phyloP scores from a whole-genome alignment of 2,113 vertebrate genomes.

The Pipa parva region DNA sequence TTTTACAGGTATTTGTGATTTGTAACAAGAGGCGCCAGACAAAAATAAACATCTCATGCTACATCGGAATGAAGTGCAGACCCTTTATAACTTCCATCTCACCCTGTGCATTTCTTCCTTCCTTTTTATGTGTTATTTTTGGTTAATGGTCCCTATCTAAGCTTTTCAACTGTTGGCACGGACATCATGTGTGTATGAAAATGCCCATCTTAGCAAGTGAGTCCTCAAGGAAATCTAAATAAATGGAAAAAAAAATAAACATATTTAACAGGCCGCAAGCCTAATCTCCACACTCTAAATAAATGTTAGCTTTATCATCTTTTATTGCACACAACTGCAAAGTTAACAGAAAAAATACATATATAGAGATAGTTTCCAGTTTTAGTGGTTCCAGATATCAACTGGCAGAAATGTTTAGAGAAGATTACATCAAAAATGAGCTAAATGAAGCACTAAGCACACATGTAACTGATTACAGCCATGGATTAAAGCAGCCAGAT shows the following conservation, averaged over 20 bases:
- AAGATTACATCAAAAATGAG: not conserved
- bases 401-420: not conserved
- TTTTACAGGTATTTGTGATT: no score
- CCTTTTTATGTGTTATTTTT: conserved; percentile 34
- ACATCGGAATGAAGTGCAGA: not conserved
- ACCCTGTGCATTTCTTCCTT: conserved; percentile 16
- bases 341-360: conserved; percentile 1
- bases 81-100: not conserved
- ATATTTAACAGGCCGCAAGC: conserved; percentile 5
- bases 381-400: conserved; percentile 22
- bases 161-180: conserved; percentile 25
- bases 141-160: conserved; percentile 35
- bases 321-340: conserved; percentile 2
- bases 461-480: conserved; percentile 23
- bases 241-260: conserved; percentile 38
- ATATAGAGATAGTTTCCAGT: not conserved
- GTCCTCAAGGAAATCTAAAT: conserved; percentile 22
- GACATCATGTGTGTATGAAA: not conserved
- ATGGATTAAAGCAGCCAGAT: conserved; percentile 7
- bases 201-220: conserved; percentile 12
- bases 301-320: conserved; percentile 33
- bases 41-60: no score
- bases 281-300: conserved; percentile 37
- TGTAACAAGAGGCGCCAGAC: no score
- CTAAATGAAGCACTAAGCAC: not conserved